Evolutionary conservation across 2,888 invertebrate species (phyloP).

Genomic region (Saturnia pavonia): DNA sequence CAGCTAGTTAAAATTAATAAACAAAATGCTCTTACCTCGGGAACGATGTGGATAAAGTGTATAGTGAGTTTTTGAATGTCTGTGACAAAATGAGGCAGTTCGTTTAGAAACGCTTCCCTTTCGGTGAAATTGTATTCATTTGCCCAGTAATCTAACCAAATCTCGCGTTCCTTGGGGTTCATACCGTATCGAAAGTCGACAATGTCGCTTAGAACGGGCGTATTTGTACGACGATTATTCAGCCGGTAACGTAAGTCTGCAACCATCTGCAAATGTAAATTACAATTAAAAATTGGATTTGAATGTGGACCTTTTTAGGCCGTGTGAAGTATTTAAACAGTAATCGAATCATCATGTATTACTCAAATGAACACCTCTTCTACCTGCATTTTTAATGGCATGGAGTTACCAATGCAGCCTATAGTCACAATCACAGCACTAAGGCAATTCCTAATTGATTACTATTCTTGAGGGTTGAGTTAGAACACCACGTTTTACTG

Average conservation of each 20-base stretch:
- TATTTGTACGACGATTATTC: slow-evolving; percentile 29
- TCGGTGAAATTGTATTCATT: slow-evolving; percentile 14
- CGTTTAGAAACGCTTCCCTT: slow-evolving; percentile 13
- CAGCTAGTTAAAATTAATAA: neutral
- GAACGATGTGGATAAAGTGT: slow-evolving; percentile 86
- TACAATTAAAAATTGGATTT: neutral
- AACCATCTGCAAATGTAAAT: slow-evolving; percentile 27
- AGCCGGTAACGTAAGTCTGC: slow-evolving; percentile 35
- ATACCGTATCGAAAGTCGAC: slow-evolving; percentile 82
- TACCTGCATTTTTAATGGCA: too few species aligned
- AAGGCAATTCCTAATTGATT: too few species aligned
- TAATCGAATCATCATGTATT: too few species aligned
- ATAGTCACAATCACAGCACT: too few species aligned
- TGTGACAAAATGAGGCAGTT: slow-evolving; percentile 82
- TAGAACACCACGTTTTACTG: too few species aligned
- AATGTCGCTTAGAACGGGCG: slow-evolving; percentile 57
- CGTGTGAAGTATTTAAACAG: too few species aligned
- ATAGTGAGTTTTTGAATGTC: slow-evolving; percentile 87
- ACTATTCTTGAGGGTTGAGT: too few species aligned
- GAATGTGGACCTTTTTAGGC: too few species aligned
- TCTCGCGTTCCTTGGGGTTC: neutral
- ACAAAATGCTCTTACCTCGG: slow-evolving; percentile 45
- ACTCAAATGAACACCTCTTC: too few species aligned
- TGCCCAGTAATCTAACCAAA: slow-evolving; percentile 15
- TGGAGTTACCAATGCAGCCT: too few species aligned